These are phyloP conservation scores for Leptestheria dahalacensis DNA, from an alignment of 1,140 invertebrate species.

Conservation along the genomic window DNA sequence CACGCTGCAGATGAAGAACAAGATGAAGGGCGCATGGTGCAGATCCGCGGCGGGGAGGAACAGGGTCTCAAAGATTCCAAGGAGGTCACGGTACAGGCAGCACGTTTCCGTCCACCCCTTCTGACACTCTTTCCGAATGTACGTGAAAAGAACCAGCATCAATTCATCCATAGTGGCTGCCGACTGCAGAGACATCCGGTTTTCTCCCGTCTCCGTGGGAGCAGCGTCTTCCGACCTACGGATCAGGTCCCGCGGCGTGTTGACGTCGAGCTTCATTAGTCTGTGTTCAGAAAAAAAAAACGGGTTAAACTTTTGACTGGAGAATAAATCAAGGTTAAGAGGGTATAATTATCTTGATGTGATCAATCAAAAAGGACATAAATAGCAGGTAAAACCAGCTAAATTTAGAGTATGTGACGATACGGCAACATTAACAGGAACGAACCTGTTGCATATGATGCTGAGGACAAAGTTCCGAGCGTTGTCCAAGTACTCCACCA, in stretches of 20 bases:
- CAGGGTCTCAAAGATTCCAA: constrained; percentile 51
- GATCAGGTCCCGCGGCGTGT: constrained; percentile 30
- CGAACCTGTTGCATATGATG: constrained; percentile 49
- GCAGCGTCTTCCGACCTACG: constrained; percentile 29
- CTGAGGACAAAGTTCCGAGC: constrained; percentile 40
- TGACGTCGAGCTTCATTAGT: constrained; percentile 49
- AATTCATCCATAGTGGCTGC: constrained; percentile 46
- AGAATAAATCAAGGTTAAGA: too few species aligned
- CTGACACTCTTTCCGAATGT: constrained; percentile 35
- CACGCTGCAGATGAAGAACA: constrained; percentile 59
- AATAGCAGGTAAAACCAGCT: too few species aligned
- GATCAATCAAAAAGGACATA: too few species aligned
- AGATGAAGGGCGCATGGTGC: constrained; percentile 59
- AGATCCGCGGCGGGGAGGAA: constrained; percentile 55
- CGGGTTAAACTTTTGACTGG: too few species aligned
- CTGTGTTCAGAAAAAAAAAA: constrained; percentile 33
- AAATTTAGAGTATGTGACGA: too few species aligned
- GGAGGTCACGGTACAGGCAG: constrained; percentile 32
- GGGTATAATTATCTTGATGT: too few species aligned
- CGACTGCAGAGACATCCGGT: constrained; percentile 30
- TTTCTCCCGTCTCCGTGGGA: constrained; percentile 3
- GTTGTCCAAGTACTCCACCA: constrained; percentile 44
- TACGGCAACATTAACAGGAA: too few species aligned
- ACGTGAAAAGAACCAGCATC: constrained; percentile 42
- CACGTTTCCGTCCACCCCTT: constrained; percentile 29